Percentiles rank a stretch among this genome's conserved stretches.
Conservation (phyloP, 2,888 invertebrate genomes). For the Euphydryas editha region DNA sequence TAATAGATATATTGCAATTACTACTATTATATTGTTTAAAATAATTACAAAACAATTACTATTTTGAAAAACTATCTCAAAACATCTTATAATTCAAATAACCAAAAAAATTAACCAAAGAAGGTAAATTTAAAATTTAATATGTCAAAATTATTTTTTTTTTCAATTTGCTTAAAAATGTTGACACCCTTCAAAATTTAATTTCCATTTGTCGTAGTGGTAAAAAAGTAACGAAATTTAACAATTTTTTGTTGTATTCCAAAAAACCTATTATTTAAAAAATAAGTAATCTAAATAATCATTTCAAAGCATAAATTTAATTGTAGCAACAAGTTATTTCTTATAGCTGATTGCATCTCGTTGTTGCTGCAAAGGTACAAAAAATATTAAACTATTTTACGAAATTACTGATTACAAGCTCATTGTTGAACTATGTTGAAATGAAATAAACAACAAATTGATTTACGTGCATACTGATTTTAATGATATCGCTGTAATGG, state of each 20-base stretch:
- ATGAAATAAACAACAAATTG: slow-evolving; percentile 24
- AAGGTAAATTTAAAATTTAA: background rate
- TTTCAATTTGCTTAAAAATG: background rate
- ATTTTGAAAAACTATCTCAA: too few relatives aligned
- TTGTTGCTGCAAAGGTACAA: slow-evolving; percentile 31
- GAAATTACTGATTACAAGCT: slow-evolving; percentile 28
- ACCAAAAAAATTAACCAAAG: too few relatives aligned
- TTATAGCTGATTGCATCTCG: slow-evolving; percentile 24
- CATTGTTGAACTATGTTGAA: slow-evolving; percentile 29
- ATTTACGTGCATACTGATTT: slow-evolving; percentile 15
- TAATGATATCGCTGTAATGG: background rate
- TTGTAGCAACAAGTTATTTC: slow-evolving; percentile 23
- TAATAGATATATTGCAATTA: too few relatives aligned
- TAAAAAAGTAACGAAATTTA: background rate
- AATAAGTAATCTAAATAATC: slow-evolving; percentile 10
- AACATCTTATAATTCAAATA: too few relatives aligned
- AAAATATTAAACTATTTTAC: slow-evolving; percentile 30
- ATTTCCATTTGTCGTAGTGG: background rate
- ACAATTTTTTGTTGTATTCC: background rate
- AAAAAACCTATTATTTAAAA: background rate
- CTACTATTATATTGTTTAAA: too few relatives aligned
- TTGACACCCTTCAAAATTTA: background rate
- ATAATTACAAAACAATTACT: too few relatives aligned
- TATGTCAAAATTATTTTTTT: background rate
- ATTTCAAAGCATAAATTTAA: slow-evolving; percentile 18